These are phyloP conservation scores for Macrosiphum euphorbiae DNA, from an alignment of 2,888 invertebrate species.

Conservation along the genomic window DNA sequence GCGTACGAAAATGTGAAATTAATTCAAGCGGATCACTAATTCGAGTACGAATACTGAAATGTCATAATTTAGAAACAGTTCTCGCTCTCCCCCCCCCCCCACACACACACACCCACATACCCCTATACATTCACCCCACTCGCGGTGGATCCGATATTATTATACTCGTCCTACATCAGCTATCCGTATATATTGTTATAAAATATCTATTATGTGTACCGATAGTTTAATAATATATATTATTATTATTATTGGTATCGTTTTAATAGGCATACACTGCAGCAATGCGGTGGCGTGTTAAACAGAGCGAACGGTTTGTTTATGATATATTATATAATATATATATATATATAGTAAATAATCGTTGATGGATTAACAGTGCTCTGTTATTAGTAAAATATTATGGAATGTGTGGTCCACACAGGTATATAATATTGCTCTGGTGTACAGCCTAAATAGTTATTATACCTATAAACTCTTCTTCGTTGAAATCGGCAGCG, in stretches of 20 bases:
- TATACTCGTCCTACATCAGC: not conserved
- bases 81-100: not conserved
- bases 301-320: not conserved
- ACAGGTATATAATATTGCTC: not conserved
- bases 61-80: slow-evolving; percentile 28
- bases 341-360: not conserved
- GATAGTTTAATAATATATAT: not conserved
- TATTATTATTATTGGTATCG: not conserved
- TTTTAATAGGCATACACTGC: not conserved
- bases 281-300: not conserved
- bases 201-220: not conserved
- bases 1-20: slow-evolving; percentile 24
- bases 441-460: not conserved
- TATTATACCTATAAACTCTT: not conserved
- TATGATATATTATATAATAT: not conserved
- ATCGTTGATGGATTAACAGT: not conserved
- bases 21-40: slow-evolving; percentile 22
- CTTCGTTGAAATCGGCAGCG: not conserved
- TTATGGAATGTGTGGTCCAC: not conserved
- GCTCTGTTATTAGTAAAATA: not conserved
- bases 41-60: slow-evolving; percentile 11
- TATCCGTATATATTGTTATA: not conserved
- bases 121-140: not conserved
- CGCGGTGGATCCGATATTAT: not conserved
- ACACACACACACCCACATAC: not conserved